Conservation (phyloP, 2,888 invertebrate species). For the Agriopis leucophaearia region DNA sequence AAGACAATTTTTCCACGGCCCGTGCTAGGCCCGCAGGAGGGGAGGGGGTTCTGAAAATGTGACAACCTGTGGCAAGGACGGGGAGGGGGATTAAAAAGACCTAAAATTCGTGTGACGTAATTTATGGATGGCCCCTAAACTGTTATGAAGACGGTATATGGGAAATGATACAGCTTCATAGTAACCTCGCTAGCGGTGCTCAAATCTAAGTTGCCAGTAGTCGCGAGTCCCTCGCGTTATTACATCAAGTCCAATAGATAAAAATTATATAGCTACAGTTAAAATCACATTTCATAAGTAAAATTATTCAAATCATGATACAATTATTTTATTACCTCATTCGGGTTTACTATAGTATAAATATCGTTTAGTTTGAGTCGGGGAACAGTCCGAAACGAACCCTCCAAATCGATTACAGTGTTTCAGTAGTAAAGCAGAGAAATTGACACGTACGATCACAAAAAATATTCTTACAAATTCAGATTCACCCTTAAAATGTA, state of each 20-base stretch:
- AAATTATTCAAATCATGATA: slow-evolving; percentile 35
- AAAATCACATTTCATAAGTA: slow-evolving; percentile 44
- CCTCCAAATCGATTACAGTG: slow-evolving; percentile 67
- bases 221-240: slow-evolving; percentile 36
- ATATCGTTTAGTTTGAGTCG: slow-evolving; percentile 12
- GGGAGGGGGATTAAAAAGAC: no score
- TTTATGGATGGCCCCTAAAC: no score
- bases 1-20: no score
- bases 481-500: slow-evolving; percentile 75
- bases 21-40: no score
- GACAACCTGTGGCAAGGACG: no score
- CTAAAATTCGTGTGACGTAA: no score
- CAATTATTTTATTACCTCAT: slow-evolving; percentile 23
- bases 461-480: slow-evolving; percentile 76
- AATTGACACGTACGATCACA: slow-evolving; percentile 71
- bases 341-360: slow-evolving; percentile 20
- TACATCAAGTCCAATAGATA: slow-evolving; percentile 36
- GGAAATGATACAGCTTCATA: slow-evolving; percentile 13
- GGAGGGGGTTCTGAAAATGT: no score
- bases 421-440: slow-evolving; percentile 65
- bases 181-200: slow-evolving; percentile 30
- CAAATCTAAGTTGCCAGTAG: slow-evolving; percentile 38
- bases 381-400: slow-evolving; percentile 24
- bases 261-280: slow-evolving; percentile 42
- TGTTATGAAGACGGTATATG: slow-evolving; percentile 37